phyloP scores from a whole-genome alignment of 2,888 invertebrate species.

The Nephrotoma flavescens region DNA sequence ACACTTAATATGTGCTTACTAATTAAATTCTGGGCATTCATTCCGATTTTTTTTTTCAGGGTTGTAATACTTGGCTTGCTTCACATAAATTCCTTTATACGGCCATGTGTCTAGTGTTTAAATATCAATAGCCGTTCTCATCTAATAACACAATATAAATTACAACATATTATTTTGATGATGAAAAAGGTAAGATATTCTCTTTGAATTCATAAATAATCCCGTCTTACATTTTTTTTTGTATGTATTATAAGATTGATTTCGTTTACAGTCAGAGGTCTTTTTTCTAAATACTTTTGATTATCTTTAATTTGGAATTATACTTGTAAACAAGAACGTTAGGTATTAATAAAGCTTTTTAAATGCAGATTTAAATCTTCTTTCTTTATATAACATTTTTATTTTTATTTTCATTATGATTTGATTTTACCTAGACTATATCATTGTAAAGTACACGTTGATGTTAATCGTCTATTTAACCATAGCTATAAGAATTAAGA shows the following conservation, averaged over 20 bases:
- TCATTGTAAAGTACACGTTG: neutral
- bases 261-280: neutral
- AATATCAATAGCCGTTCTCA: neutral
- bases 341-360: neutral
- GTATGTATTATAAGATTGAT: neutral
- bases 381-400: neutral
- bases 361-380: neutral
- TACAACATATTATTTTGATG: neutral
- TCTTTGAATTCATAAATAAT: neutral
- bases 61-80: no score
- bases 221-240: neutral
- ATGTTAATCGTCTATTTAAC: neutral
- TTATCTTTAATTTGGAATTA: neutral
- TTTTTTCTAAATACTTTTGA: neutral
- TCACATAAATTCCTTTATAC: no score
- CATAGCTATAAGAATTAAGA: neutral
- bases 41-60: no score
- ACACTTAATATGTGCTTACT: no score
- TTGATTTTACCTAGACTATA: neutral
- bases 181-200: neutral
- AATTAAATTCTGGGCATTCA: no score
- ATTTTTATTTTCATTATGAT: neutral
- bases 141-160: neutral
- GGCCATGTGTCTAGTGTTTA: neutral
- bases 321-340: neutral